A percentile compares a stretch with the other conserved stretches of the same genome.
phyloP scores from a whole-genome alignment of 2,888 invertebrate genomes.

The Hypomecis punctinalis region DNA sequence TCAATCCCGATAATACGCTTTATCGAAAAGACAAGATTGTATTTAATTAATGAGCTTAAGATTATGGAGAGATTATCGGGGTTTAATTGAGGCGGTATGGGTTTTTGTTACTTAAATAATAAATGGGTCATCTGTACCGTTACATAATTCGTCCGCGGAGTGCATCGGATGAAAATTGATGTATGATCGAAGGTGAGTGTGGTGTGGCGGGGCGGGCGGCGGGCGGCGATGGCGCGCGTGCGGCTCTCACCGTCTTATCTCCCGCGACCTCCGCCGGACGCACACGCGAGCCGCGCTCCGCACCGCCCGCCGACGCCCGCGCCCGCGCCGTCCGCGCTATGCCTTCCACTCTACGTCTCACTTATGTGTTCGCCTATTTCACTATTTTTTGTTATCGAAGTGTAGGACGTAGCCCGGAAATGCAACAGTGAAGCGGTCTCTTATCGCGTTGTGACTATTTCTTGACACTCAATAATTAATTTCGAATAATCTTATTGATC shows the following conservation, averaged over 20 bases:
- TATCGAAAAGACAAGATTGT: background rate
- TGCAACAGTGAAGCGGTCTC: slow-evolving; percentile 62
- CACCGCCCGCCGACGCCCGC: slow-evolving; percentile 60
- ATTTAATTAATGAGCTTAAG: slow-evolving; percentile 14
- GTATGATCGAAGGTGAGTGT: slow-evolving; percentile 71
- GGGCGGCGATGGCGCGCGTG: slow-evolving; percentile 66
- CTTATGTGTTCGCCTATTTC: slow-evolving; percentile 66
- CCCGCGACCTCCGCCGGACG: slow-evolving; percentile 84
- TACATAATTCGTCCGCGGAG: slow-evolving; percentile 74
- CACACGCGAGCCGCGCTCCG: slow-evolving; percentile 76
- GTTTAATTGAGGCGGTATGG: slow-evolving; percentile 17
- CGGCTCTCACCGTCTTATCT: slow-evolving; percentile 84
- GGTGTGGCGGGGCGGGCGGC: slow-evolving; percentile 62
- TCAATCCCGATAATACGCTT: background rate
- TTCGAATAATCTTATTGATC: slow-evolving; percentile 36
- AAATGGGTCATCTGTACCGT: slow-evolving; percentile 76
- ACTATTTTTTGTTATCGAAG: slow-evolving; percentile 67
- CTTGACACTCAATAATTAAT: slow-evolving; percentile 18
- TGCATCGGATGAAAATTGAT: slow-evolving; percentile 78
- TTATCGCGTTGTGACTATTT: slow-evolving; percentile 49
- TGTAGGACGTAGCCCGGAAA: slow-evolving; percentile 71
- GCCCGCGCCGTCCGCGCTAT: slow-evolving; percentile 70
- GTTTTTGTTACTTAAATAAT: slow-evolving; percentile 44
- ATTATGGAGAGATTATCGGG: slow-evolving; percentile 16
- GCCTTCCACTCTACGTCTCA: slow-evolving; percentile 70